Evolutionary conservation across 1,140 invertebrate genomes (phyloP), one percentile per base, ranked within the genome.

Genomic region (Bombus polaris): DNA sequence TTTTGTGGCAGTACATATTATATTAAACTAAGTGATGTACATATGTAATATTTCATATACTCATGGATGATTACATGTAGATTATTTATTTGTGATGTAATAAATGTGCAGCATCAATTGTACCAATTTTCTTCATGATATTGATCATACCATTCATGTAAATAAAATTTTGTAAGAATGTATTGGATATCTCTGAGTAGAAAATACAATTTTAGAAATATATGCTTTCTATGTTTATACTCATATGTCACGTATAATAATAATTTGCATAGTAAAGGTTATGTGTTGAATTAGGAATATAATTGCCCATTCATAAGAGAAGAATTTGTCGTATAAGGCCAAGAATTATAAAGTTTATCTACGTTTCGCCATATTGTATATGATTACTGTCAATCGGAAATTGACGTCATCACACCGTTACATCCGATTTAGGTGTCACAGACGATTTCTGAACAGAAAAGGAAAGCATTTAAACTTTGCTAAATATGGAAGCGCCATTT

Each of bases 361-460:
- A 25, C 47, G 39, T 78, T 32, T 70, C 3, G 13, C 37, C 25
- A 42, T 35, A 39, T 53, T 53, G 47, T 42, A 68, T 42, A 42
- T 68, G 44, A 44, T 25, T n/a, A 70, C 44, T 72, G 53, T 84
- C 66, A 72, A 84, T 71, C 83, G 83, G 83, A 84, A 79, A 80
- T 71, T 53, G 66, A 72, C 83, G 83, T 84, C 76, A 80, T 39
- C 12, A 18, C 35, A 84, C 83, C 83, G 83, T 84, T 84, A 80
- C 39, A 79, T 84, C 76, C 83, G 66, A 84, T 71, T 80, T 71
- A 62, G 66, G 76, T 57, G 42, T 39, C 53, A 62, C 76, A 25
- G n/a, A 65, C 32, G 59, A 68, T 68, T 68, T 83, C 59, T 28
- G 62, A 62, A 44, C 37, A 32, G n/a, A 35, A 80, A 84, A 84